Base-by-base conservation (phyloP, 2,797 vertebrate genomes). In the Amniataba percoides region DNA sequence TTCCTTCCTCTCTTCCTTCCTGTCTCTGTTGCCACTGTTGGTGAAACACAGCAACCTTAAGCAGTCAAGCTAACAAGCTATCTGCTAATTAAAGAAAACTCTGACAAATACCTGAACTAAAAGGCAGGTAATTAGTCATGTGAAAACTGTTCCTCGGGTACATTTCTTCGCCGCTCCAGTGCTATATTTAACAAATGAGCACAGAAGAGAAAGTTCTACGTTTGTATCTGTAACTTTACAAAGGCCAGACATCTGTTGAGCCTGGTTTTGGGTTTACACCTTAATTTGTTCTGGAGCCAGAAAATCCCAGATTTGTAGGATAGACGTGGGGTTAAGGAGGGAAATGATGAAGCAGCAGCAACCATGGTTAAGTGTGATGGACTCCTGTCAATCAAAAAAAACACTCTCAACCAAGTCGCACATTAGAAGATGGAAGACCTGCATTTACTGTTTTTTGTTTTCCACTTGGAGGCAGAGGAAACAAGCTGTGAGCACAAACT, bases 61-160 rank as follows among this genome's bases (percentile, higher is more conserved):
- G 52, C 45, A 71, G 70, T 60, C 4, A 6, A 73, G 49, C 74
- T 74, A 74, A 80, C 58, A 68, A 75, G 59, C 72, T 66, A 51
- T 49, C 51, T 69, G 57, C 72, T 86, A 83, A 86, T 87, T 83
- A 79, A 70, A 46, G 49, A 80, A 80, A 74, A 55, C 57, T 79
- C 71, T 58, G 70, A 84, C 75, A 81, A 84, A 85, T 43, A 74
- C 70, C 60, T 77, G 74, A 75, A 76, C 56, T 59, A 78, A 27
- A 46, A 67, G 60, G 74, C 58, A 76, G 69, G 42, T 83, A 83
- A 88, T 87, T 87, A 84, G 83, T 83, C 57, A 55, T 43, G 27
- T 45, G 51, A 55, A 78, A 85, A 82, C 36, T 73, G 56, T 69
- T 82, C 63, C 36, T 61, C n/a, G n/a, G n/a, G n/a, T n/a, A n/a